These are phyloP conservation scores for Talpa occidentalis DNA, from an alignment of 2,113 vertebrate species.

Conservation along the genomic window DNA sequence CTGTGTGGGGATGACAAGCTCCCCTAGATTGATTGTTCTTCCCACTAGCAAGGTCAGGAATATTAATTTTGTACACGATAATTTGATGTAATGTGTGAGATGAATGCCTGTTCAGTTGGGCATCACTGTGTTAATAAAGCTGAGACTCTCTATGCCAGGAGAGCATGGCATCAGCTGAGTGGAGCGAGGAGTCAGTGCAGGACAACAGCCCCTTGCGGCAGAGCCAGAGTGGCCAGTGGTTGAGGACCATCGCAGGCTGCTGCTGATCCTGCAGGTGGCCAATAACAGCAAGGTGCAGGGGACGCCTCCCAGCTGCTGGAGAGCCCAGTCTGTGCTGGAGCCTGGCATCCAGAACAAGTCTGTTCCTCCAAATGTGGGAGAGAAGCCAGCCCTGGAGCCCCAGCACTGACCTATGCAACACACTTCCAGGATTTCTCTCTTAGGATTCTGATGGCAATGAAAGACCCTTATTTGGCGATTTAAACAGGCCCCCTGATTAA, in stretches of 20 bases:
- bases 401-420: background rate
- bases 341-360: background rate
- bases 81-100: constrained; percentile 83
- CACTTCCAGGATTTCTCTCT: background rate
- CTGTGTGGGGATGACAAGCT: background rate
- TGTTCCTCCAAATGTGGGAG: background rate
- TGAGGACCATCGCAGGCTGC: accelerated
- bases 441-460: background rate
- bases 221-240: background rate
- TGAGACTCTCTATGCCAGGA: constrained; percentile 61
- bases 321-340: constrained; percentile 22
- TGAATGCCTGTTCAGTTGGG: constrained; percentile 79
- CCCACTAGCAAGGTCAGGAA: constrained; percentile 84
- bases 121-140: constrained; percentile 78
- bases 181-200: background rate
- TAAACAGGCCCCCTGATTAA: background rate
- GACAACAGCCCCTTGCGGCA: accelerated
- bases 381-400: background rate
- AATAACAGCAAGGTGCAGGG: background rate
- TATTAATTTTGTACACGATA: constrained; percentile 84
- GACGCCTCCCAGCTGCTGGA: constrained; percentile 36
- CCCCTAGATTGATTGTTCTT: constrained; percentile 78
- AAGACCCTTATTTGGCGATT: background rate
- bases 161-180: background rate
- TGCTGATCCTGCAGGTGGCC: background rate